Base-by-base conservation (phyloP, 2,797 vertebrate species). In the Hoplostethus mediterraneus region DNA sequence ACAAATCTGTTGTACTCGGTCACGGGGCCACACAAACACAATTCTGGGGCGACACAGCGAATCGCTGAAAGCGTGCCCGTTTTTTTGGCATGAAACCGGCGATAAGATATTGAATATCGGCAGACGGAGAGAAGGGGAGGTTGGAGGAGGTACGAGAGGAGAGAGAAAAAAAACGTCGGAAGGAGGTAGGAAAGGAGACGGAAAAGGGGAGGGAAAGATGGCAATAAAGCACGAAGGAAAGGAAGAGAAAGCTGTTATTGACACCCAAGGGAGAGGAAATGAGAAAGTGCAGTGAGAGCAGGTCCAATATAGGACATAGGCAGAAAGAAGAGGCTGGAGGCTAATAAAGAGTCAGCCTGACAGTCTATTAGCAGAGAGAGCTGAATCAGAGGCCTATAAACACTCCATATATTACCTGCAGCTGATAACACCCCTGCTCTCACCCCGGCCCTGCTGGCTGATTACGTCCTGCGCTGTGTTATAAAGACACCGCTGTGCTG, bases 381-480 rank as follows among this genome's bases (percentile, higher is more conserved):
- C 87, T 88, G 83, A 92, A 88, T 91, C 84, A 87, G 86, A 86
- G 7, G 60, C 67, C 76, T 75, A 70, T 83, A 90, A 90, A 89
- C 81, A 84, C 31, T 28, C 58, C 38, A 66, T 82, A 36, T 66
- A 62, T 75, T 73, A 85, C 87, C 74, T 71, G 63, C 66, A 73
- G 81, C 82, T 83, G 90, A 91, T 87, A 92, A 91, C 80, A 71
- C 64, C 0, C n/a, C 66, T 65, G 79, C 82, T 88, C 75, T 75
- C 79, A 77, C 28, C 73, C 21, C 62, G 78, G n/a, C n/a, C 65
- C 77, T 82, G 86, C 85, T 65, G 75, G 84, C 87, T 90, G 86
- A 92, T 90, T 82, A 84, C 66, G 54, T 71, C 59, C 14, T 25
- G n/a, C 73, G 81, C 75, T 69, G 36, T 42, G 67, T 76, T 67